Percentiles rank a stretch among this genome's conserved stretches.
These are phyloP conservation scores for Aphidius ervi DNA, from an alignment of 1,140 invertebrate genomes.

Conservation along the genomic window DNA sequence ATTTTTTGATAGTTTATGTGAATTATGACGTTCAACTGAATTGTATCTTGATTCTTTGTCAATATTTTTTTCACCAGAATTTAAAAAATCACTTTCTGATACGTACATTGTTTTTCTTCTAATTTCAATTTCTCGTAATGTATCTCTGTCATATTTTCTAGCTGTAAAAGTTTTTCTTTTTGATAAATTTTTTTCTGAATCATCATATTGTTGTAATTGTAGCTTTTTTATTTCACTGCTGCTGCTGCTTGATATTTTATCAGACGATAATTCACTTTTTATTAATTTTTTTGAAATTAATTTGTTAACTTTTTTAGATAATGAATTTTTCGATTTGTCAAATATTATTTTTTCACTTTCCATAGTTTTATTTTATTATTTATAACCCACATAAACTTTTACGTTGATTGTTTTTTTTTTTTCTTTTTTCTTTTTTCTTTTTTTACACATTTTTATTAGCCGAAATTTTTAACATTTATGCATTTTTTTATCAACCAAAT, in stretches of 20 bases:
- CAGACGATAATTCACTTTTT: too few relatives aligned
- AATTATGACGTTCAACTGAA: neutral
- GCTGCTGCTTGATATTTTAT: too few relatives aligned
- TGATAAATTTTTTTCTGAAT: neutral
- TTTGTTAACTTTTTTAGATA: neutral
- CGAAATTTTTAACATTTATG: conserved; percentile 3
- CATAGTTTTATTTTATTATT: neutral
- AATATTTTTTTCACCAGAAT: neutral
- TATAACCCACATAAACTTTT: neutral
- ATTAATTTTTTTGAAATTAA: too few relatives aligned
- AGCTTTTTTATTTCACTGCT: too few relatives aligned
- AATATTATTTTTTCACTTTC: conserved; percentile 2
- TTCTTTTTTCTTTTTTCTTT: neutral
- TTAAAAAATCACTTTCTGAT: conserved; percentile 6
- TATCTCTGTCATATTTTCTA: conserved; percentile 3
- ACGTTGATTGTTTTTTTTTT: neutral
- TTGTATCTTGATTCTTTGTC: conserved; percentile 4
- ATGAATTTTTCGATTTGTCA: neutral
- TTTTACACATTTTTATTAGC: conserved; percentile 3
- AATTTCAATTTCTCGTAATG: conserved; percentile 10
- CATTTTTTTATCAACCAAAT: conserved; percentile 1
- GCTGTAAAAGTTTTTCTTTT: neutral
- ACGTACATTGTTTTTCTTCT: conserved; percentile 16
- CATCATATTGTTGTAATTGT: neutral
- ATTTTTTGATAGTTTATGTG: neutral